Percentiles rank a stretch among this genome's conserved stretches.
phyloP scores from a whole-genome alignment of 1,140 invertebrate species.

The Marisa cornuarietis region DNA sequence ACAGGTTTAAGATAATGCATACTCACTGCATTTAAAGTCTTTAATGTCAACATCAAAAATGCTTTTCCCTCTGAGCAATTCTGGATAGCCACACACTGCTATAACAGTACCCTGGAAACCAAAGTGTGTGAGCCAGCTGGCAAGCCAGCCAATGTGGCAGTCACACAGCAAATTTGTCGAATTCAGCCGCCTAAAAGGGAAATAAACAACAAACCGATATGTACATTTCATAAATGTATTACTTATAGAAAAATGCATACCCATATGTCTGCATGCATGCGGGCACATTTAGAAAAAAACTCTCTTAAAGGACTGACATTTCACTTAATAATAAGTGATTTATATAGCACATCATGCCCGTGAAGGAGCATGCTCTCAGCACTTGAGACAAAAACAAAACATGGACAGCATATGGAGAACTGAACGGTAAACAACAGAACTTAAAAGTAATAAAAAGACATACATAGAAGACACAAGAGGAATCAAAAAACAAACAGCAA shows the following conservation, averaged over 20 bases:
- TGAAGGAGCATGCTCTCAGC: no score
- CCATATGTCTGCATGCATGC: no score
- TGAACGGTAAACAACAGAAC: no score
- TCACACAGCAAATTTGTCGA: slow-evolving; percentile 83
- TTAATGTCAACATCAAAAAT: slow-evolving; percentile 75
- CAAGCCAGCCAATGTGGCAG: slow-evolving; percentile 83
- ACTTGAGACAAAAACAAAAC: no score
- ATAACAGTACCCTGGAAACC: slow-evolving; percentile 64
- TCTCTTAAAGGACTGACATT: no score
- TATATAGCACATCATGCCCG: no score
- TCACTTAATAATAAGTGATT: no score
- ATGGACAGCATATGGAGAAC: no score
- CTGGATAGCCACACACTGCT: slow-evolving; percentile 82
- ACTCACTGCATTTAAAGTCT: slow-evolving; percentile 80
- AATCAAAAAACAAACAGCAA: no score
- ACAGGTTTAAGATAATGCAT: not conserved
- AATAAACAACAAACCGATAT: slow-evolving; percentile 20
- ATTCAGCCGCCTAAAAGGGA: slow-evolving; percentile 72
- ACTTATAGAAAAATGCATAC: not conserved
- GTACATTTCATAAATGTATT: not conserved
- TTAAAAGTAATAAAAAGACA: no score
- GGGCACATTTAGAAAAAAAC: no score
- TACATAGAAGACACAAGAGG: no score
- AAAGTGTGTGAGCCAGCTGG: slow-evolving; percentile 74
- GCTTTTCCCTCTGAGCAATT: slow-evolving; percentile 74